Evolutionary conservation across 2,113 vertebrate species (phyloP), one percentile per base, ranked within the genome.

Genomic region (Tenebrosternarchus preto): DNA sequence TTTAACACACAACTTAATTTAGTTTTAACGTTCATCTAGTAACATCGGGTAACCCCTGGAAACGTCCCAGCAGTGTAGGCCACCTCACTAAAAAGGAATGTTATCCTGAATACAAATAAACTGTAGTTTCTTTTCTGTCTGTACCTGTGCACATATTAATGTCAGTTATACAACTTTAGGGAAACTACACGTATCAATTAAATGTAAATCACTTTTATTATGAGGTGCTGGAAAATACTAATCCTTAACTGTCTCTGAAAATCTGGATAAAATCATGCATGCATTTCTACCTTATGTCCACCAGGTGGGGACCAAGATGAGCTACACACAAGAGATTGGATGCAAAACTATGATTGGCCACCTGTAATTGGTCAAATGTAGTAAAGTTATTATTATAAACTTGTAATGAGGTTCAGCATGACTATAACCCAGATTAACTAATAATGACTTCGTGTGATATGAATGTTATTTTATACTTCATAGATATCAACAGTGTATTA

Each of bases 1-100:
- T 75, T 57, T 59, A 75, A 74, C 55, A 68, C 63, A 59, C 53
- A 11, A 4, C 1, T 74, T 68, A 60, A 74, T 80, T 74, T 59
- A 80, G 61, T 33, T 31, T 75, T 67, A 60, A 20, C 46, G n/a
- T 80, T 80, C 27, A 33, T 63, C 53, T 56, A 43, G 27, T 66
- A 71, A 50, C 70, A 57, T 80, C 70, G 56, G 70, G 56, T 73
- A 74, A 68, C 57, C 68, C 22, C 56, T 67, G 36, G 67, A 74
- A 56, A 80, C 66, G 60, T 36, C 71, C 29, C 0, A 16, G 73
- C 73, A 57, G 31, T 57, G 50, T 63, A 46, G 22, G 56, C 72
- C 71, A 75, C 46, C 71, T 80, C 71, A 74, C 73, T 56, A 43
- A 63, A 31, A 67, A 36, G 36, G 31, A 66, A 61, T 36, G 2